Conservation (phyloP, 2,797 vertebrate genomes). For the Leptodactylus fallax region DNA sequence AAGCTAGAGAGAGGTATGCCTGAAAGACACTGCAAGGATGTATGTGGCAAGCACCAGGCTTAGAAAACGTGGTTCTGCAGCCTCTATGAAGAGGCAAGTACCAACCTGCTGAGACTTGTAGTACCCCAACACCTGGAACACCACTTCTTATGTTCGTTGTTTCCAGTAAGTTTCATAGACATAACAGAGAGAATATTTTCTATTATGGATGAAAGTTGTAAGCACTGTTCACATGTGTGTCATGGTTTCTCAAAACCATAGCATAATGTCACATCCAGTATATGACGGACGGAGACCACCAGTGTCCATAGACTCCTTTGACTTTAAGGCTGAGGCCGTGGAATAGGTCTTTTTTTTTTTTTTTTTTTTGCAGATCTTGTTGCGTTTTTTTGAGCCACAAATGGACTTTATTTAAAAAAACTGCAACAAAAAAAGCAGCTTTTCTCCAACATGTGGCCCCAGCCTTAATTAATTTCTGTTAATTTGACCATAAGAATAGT, state of each 20-base stretch:
- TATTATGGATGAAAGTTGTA: not conserved
- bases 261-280: no score
- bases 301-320: no score
- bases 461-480: no score
- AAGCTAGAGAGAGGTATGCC: conserved; percentile 17
- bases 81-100: not conserved
- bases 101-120: not conserved
- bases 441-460: no score
- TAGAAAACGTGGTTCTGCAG: not conserved
- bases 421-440: no score
- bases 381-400: no score
- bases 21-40: not conserved
- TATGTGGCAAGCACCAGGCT: conserved; percentile 1
- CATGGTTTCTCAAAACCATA: not conserved
- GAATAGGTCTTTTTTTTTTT: no score
- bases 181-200: not conserved
- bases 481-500: no score
- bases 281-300: no score
- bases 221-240: not conserved
- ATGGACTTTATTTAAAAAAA: no score
- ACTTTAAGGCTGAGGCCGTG: no score
- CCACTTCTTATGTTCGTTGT: not conserved
- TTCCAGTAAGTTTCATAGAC: not conserved
- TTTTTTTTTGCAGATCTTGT: no score
- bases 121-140: not conserved